Conservation (phyloP, 2,797 vertebrate species). For the Cottoperca gobio region DNA sequence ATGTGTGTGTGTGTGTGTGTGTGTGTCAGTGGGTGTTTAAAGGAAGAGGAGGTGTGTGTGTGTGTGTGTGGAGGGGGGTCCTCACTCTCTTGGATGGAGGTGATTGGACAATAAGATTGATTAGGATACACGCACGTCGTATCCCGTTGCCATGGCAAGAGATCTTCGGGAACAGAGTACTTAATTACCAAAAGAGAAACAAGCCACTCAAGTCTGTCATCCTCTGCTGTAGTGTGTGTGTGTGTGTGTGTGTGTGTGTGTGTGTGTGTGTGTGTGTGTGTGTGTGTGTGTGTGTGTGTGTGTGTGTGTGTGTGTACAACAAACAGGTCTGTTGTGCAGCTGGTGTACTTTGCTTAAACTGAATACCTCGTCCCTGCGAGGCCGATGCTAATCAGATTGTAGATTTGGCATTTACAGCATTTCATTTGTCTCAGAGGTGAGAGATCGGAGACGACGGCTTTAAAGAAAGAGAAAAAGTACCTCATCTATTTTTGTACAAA, state of each 20-base stretch:
- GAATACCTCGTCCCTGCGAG: background rate
- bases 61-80: background rate
- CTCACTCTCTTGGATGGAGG: conserved; percentile 22
- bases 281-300: conserved; percentile 18
- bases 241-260: conserved; percentile 23
- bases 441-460: background rate
- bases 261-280: conserved; percentile 20
- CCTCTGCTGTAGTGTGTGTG: conserved; percentile 13
- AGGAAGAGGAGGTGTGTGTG: background rate
- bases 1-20: background rate
- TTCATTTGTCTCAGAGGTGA: background rate
- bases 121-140: conserved; percentile 43
- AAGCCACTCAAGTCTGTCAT: conserved; percentile 52
- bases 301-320: conserved; percentile 16
- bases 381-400: too few relatives aligned
- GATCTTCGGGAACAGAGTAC: conserved; percentile 57
- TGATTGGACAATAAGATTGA: conserved; percentile 45
- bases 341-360: background rate
- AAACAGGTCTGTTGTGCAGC: conserved; percentile 13
- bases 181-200: conserved; percentile 60
- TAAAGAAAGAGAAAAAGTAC: background rate
- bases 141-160: conserved; percentile 58
- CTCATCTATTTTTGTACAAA: background rate
- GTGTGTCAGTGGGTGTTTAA: background rate
- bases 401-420: conserved; percentile 5